A percentile compares a stretch with the other conserved stretches of the same genome.
phyloP scores from a whole-genome alignment of 2,113 vertebrate genomes.

The Capricornis sumatraensis region DNA sequence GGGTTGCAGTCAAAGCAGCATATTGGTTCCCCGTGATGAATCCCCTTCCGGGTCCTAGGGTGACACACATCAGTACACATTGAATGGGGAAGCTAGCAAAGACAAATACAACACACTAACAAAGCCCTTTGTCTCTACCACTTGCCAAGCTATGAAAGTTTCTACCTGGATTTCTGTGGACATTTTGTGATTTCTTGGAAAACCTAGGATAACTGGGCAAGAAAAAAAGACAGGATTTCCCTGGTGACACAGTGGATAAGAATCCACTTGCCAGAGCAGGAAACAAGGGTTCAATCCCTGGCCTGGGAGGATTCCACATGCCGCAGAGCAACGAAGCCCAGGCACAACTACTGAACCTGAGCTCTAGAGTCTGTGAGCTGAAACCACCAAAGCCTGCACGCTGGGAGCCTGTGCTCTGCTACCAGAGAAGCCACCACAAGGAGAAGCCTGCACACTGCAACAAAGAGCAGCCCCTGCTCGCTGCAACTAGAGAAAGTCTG shows the following conservation, averaged over 20 bases:
- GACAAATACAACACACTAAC: not conserved
- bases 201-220: not conserved
- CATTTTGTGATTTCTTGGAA: not conserved
- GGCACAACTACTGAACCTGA: not conserved
- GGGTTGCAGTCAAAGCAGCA: constrained; percentile 90
- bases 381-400: not conserved
- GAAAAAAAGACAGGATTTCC: not conserved
- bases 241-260: not conserved
- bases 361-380: not conserved
- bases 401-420: not conserved
- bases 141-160: not conserved
- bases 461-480: not conserved
- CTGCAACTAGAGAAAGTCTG: not conserved
- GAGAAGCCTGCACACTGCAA: not conserved
- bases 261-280: not conserved
- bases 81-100: constrained; percentile 80
- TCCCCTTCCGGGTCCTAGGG: constrained; percentile 85
- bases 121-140: not conserved
- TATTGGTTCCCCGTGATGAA: constrained; percentile 83
- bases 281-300: not conserved
- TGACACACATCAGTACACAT: constrained; percentile 85
- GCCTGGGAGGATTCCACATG: not conserved
- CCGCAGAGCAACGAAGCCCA: not conserved
- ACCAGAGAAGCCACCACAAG: not conserved
- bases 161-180: not conserved